phyloP scores from a whole-genome alignment of 1,140 invertebrate species.

The Nebria ingens region DNA sequence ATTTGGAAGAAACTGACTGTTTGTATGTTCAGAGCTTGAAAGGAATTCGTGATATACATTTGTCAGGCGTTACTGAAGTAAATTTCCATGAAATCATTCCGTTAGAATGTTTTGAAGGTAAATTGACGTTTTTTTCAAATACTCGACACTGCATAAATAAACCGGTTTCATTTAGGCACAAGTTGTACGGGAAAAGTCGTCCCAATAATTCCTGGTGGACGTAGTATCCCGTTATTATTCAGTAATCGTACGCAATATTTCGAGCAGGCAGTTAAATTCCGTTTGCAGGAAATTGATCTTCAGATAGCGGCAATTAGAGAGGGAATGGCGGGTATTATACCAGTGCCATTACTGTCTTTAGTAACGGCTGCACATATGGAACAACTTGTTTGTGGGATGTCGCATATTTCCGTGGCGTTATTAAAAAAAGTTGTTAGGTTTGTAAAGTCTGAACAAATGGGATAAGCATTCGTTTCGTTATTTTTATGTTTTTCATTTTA shows the following conservation, averaged over 20 bases:
- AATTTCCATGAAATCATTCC: slow-evolving; percentile 58
- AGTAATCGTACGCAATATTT: slow-evolving; percentile 51
- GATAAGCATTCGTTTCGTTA: neutral
- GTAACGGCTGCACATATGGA: slow-evolving; percentile 50
- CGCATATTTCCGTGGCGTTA: slow-evolving; percentile 49
- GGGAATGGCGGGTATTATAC: slow-evolving; percentile 56
- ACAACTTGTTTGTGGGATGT: slow-evolving; percentile 54
- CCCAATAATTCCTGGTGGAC: slow-evolving; percentile 49
- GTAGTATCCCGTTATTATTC: slow-evolving; percentile 49
- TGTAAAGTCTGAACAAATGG: slow-evolving; percentile 12
- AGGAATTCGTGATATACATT: slow-evolving; percentile 48
- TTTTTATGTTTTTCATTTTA: slow-evolving; percentile 23
- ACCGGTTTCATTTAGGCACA: slow-evolving; percentile 22
- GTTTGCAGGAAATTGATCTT: slow-evolving; percentile 53
- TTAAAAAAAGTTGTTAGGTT: slow-evolving; percentile 55
- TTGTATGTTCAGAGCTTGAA: slow-evolving; percentile 50
- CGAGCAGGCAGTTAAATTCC: slow-evolving; percentile 46
- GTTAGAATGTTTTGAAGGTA: slow-evolving; percentile 52
- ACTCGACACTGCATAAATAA: neutral
- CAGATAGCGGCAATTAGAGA: slow-evolving; percentile 51
- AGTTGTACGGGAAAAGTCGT: slow-evolving; percentile 48
- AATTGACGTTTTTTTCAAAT: neutral
- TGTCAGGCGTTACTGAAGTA: slow-evolving; percentile 45
- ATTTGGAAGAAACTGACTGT: slow-evolving; percentile 54
- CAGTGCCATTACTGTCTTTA: slow-evolving; percentile 51